Base-by-base conservation (phyloP, 2,888 invertebrate species). In the Odontocolon sp. region DNA sequence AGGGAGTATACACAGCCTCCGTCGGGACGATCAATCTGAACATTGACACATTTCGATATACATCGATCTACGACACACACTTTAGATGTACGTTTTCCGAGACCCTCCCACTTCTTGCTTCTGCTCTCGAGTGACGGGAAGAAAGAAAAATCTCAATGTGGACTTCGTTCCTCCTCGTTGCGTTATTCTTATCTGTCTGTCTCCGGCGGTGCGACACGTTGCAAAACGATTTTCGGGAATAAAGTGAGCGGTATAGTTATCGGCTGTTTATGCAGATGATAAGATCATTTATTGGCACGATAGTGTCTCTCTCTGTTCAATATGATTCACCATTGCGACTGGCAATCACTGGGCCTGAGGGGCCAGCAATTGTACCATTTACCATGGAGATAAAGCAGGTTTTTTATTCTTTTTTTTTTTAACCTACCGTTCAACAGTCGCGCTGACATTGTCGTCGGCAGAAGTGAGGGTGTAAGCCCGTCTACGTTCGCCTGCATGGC, bases 401-500 rank as follows among this genome's bases (percentile, higher is more conserved):
- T 31, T 9, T 5, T 11, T 9, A 28, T 33, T 36, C 16, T 38
- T 42, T 42, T 31, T 54, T 14, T 31, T 31, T 28, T 14, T 21
- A 47, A 64, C 33, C 36, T 18, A 64, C 56, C 66, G 57, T 57
- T 75, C 54, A 56, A 54, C 63, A 76, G 76, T 73, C 59, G 57
- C 70, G 64, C 66, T 38, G 72, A 77, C 77, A 74, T 74, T 69
- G 69, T 78, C 64, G 47, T 52, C 52, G 18, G 23, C 38, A 33
- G 47, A 70, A 61, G 33, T 63, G 61, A 38, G 54, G 59, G 21
- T 61, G 18, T n/a, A 47, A 63, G 45, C 18, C n/a, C 42, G 11
- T 28, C 50, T 31, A 42, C 4, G 23, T 6, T 16, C 54, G 31
- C n/a, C 36, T 18, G 33, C 11, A 28, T 18, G 47, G 11, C 63